Percentiles rank a stretch among this genome's conserved stretches.
Conservation (phyloP, 2,113 vertebrate genomes). For the Ictalurus furcatus region DNA sequence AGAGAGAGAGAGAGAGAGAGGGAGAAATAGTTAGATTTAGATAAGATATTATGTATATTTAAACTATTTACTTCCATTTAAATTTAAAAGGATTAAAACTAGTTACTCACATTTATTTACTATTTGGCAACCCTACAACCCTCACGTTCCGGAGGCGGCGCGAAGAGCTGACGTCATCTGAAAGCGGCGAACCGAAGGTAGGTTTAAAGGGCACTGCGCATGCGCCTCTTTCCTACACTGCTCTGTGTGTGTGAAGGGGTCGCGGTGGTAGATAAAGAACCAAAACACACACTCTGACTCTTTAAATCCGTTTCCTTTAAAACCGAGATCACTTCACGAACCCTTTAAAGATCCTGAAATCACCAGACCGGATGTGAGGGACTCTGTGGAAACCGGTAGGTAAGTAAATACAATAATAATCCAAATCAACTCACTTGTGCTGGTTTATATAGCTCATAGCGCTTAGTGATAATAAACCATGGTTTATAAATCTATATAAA, state of each 20-base stretch:
- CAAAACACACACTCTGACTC: background rate
- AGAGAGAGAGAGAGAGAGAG: too few relatives aligned
- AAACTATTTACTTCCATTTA: too few relatives aligned
- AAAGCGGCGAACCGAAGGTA: background rate
- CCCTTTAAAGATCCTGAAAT: background rate
- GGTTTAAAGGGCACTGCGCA: conserved; percentile 17
- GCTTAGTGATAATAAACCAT: too few relatives aligned
- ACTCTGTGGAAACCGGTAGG: too few relatives aligned
- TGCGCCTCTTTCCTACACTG: background rate
- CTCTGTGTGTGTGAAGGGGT: background rate
- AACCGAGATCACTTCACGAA: background rate
- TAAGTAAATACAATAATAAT: too few relatives aligned
- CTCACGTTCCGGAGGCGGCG: background rate
- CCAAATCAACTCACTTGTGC: too few relatives aligned
- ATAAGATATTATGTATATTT: too few relatives aligned
- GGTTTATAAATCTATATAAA: too few relatives aligned
- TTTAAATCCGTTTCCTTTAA: background rate
- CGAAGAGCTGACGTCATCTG: background rate
- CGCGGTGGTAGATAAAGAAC: background rate
- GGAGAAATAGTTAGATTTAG: too few relatives aligned
- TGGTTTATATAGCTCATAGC: too few relatives aligned
- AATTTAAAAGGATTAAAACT: too few relatives aligned
- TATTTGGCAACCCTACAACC: background rate
- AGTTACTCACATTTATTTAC: background rate
- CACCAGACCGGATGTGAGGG: background rate